Evolutionary conservation across 2,797 vertebrate genomes (phyloP).

Genomic region (Lacerta bilineata): DNA sequence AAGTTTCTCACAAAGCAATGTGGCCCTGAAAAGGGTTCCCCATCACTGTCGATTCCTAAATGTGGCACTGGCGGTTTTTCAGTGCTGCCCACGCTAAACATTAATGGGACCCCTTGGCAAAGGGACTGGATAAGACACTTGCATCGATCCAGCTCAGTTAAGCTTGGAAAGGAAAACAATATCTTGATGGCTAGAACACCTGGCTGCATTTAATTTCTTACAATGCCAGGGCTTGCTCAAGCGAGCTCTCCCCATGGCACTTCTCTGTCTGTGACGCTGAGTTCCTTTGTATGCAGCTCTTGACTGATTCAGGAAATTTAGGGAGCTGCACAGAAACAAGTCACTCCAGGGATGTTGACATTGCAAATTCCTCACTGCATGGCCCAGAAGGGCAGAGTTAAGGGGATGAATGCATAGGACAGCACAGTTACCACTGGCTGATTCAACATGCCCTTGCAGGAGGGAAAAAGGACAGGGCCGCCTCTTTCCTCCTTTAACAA

Average conservation of each 20-base stretch:
- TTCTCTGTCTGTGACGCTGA: conserved; percentile 5
- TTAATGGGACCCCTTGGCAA: conserved; percentile 10
- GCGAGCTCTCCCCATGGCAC: conserved; percentile 6
- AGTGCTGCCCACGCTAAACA: neutral
- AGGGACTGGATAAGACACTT: neutral
- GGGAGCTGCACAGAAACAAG: conserved; percentile 29
- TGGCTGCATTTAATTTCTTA: conserved; percentile 28
- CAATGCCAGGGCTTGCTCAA: conserved; percentile 6
- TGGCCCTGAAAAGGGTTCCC: neutral
- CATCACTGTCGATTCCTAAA: neutral
- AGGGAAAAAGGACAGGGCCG: neutral
- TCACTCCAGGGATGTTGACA: conserved; percentile 33
- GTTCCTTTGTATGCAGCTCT: conserved; percentile 43
- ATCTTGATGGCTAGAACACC: conserved; percentile 14
- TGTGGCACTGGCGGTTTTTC: neutral
- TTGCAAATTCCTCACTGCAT: conserved; percentile 34
- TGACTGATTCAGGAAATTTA: conserved; percentile 38
- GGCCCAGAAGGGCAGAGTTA: conserved; percentile 27
- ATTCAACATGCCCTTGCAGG: conserved; percentile 10
- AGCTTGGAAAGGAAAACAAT: neutral
- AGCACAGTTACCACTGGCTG: neutral
- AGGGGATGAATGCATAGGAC: conserved; percentile 40
- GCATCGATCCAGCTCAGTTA: neutral
- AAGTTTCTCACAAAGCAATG: no score
- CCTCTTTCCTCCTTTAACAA: neutral